Evolutionary conservation across 2,888 invertebrate species (phyloP).

Genomic region (Dicranocentrus wangi): DNA sequence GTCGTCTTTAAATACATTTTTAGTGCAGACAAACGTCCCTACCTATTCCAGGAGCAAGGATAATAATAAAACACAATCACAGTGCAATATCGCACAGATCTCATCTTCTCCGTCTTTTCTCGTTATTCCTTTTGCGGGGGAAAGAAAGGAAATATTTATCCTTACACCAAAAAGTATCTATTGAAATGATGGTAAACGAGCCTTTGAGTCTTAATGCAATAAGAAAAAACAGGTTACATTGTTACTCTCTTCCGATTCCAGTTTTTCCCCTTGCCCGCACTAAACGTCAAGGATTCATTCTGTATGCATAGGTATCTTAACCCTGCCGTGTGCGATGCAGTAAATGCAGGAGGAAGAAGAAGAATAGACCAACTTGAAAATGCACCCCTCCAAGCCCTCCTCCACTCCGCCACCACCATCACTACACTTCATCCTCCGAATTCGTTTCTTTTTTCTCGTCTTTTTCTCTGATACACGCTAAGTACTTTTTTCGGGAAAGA

Average conservation of each 20-base stretch:
- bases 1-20: constrained; percentile 4
- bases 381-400: constrained; percentile 40
- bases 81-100: constrained; percentile 19
- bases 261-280: not conserved
- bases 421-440: constrained; percentile 34
- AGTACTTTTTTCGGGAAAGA: constrained; percentile 31
- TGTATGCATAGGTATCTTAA: not conserved
- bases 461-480: constrained; percentile 2
- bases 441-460: not conserved
- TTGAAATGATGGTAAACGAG: constrained; percentile 41
- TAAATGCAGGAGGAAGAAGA: constrained; percentile 16
- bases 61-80: constrained; percentile 29
- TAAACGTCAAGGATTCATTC: not conserved
- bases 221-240: constrained; percentile 36
- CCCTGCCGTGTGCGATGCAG: not conserved
- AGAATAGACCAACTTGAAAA: constrained; percentile 37
- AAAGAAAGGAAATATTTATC: constrained; percentile 26
- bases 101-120: constrained; percentile 19
- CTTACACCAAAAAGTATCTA: constrained; percentile 19
- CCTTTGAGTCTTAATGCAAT: constrained; percentile 26
- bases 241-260: constrained; percentile 11
- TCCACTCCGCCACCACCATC: no score
- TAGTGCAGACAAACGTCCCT: constrained; percentile 12
- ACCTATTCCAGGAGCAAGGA: not conserved
- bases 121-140: no score